These are phyloP conservation scores for Ochotona curzoniae DNA, from an alignment of 2,113 vertebrate genomes.

Conservation along the genomic window DNA sequence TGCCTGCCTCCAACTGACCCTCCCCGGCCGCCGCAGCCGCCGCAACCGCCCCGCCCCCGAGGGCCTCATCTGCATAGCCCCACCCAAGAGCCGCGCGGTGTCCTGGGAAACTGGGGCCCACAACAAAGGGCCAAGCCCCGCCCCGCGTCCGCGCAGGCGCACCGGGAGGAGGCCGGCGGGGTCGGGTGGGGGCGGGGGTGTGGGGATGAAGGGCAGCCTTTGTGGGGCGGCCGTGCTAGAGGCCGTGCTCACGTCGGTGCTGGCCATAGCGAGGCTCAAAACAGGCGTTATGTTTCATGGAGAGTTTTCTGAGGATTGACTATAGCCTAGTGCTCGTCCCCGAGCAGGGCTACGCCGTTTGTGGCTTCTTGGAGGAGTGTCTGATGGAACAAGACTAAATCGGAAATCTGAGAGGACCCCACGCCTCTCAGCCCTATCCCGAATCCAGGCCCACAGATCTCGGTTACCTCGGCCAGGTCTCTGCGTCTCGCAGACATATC, in stretches of 20 bases:
- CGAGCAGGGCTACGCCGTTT: not conserved
- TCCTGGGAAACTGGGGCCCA: slow-evolving; percentile 81
- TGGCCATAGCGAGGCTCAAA: fast-evolving
- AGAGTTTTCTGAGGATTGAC: not conserved
- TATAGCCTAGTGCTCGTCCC: not conserved
- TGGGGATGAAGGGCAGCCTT: not conserved
- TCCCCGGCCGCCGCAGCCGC: slow-evolving; percentile 65
- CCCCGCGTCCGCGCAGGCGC: slow-evolving; percentile 72
- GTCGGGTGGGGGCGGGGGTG: fast-evolving
- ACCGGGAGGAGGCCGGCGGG: not conserved
- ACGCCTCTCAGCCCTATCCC: not conserved
- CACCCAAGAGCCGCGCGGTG: slow-evolving; percentile 72
- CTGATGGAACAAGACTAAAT: slow-evolving; percentile 42
- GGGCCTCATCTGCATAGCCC: slow-evolving; percentile 74
- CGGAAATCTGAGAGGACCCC: not conserved
- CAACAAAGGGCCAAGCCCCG: slow-evolving; percentile 81
- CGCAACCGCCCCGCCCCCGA: slow-evolving; percentile 69
- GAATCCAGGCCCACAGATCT: not conserved
- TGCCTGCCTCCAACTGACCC: slow-evolving; percentile 82
- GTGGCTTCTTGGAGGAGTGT: not conserved
- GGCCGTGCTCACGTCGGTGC: not conserved
- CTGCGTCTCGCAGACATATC: not conserved
- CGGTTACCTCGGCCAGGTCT: not conserved
- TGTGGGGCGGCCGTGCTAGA: fast-evolving
- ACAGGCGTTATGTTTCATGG: not conserved